Conservation (phyloP, 2,113 vertebrate genomes). For the Hippocampus guttulatus region DNA sequence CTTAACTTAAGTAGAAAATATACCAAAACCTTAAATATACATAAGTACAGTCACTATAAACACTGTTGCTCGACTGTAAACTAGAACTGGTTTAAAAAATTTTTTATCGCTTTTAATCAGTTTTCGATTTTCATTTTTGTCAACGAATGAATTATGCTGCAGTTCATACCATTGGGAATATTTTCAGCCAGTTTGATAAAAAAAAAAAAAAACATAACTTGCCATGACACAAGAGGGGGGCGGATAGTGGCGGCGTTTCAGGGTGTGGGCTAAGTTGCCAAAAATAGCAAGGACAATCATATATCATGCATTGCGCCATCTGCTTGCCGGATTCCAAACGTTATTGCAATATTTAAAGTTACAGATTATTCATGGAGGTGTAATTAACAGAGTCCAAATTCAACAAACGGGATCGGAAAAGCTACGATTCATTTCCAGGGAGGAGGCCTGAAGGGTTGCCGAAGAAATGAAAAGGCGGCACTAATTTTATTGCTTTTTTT, state of each 20-base stretch:
- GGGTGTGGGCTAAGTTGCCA: constrained; percentile 65
- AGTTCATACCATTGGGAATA: constrained; percentile 53
- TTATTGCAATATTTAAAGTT: constrained; percentile 73
- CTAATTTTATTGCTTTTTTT: constrained; percentile 61
- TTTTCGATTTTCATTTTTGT: neutral
- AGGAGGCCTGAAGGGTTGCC: constrained; percentile 48
- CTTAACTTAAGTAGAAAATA: too few species aligned
- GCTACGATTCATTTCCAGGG: constrained; percentile 53
- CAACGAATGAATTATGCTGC: constrained; percentile 13
- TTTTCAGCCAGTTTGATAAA: constrained; percentile 64
- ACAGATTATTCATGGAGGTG: constrained; percentile 68
- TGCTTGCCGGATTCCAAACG: constrained; percentile 68
- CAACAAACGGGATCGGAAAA: constrained; percentile 61
- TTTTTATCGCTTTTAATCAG: too few species aligned
- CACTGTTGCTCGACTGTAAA: too few species aligned
- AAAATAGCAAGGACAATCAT: constrained; percentile 73
- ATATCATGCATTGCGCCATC: constrained; percentile 69
- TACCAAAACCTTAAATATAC: too few species aligned
- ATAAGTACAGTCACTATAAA: too few species aligned
- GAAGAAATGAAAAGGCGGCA: constrained; percentile 46
- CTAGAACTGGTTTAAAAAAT: too few species aligned
- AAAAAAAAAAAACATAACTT: constrained; percentile 56
- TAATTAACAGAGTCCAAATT: constrained; percentile 68
- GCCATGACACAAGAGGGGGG: constrained; percentile 47
- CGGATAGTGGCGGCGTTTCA: neutral